Percentiles rank a stretch among this genome's conserved stretches.
These are phyloP conservation scores for Helicoverpa assulta DNA, from an alignment of 2,888 invertebrate genomes.

Conservation along the genomic window DNA sequence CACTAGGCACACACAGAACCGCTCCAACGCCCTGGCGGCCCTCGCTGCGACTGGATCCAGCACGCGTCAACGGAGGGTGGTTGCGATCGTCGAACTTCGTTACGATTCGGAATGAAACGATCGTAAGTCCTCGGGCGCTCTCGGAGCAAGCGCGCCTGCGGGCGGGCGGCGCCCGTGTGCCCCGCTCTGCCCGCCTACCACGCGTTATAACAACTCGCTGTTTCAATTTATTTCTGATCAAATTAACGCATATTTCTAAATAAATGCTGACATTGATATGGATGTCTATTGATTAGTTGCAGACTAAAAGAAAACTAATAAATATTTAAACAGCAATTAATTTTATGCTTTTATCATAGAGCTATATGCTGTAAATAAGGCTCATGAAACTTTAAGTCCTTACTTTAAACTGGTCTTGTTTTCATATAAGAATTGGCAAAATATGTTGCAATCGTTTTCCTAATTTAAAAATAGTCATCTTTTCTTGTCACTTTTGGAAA, in stretches of 20 bases:
- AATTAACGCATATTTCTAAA: conserved; percentile 68
- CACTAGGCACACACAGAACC: conserved; percentile 82
- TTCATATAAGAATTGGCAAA: too few species aligned
- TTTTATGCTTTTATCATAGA: too few species aligned
- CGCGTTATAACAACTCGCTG: conserved; percentile 77
- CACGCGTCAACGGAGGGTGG: conserved; percentile 87
- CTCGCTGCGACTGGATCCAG: conserved; percentile 88
- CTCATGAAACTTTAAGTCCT: too few species aligned
- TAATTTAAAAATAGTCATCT: too few species aligned
- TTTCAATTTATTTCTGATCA: conserved; percentile 80
- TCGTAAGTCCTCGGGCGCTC: conserved; percentile 86
- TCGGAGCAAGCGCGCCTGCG: conserved; percentile 89
- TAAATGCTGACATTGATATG: conserved; percentile 70
- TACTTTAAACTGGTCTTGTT: too few species aligned
- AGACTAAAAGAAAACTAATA: too few species aligned
- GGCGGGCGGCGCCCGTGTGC: conserved; percentile 85
- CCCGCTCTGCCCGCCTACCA: conserved; percentile 79
- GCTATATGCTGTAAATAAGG: too few species aligned
- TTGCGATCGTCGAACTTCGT: conserved; percentile 88
- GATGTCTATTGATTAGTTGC: too few species aligned
- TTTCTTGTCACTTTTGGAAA: too few species aligned
- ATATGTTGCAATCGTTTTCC: too few species aligned
- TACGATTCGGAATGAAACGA: conserved; percentile 87
- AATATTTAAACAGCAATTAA: too few species aligned
- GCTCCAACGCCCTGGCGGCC: conserved; percentile 88